Evolutionary conservation across 1,140 invertebrate species (phyloP), one percentile per base, ranked within the genome.

Genomic region (Drosophila nannoptera): DNA sequence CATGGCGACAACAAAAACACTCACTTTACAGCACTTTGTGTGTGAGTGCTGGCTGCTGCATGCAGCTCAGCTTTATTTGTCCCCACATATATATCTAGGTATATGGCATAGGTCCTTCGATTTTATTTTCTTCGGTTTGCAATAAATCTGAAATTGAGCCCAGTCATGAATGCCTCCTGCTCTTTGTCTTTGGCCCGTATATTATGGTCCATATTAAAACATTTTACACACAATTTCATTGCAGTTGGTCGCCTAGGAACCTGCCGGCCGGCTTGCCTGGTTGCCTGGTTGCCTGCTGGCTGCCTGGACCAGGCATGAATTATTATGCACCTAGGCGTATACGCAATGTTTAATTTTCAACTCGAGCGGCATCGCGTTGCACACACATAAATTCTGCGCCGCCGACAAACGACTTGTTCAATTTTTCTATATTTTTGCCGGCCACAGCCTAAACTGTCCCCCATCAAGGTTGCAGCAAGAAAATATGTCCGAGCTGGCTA

Each of bases 291-390:
- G 49, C 8, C 45, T 45, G 46, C 32, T 22, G 22, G 22, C 67
- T 38, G 67, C 61, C 64, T 58, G 74, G 63, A 77, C 58, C 35
- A 49, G 68, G 66, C 67, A 84, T 84, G 81, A 84, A 84, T 84
- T 84, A 84, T 84, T 86, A 86, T 86, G 82, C 82, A 87, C 82
- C 82, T 86, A 86, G 82, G 81, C 81, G 81, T 86, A 87, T 86
- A 86, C 81, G 81, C 81, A 86, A 86, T 86, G 82, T 86, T 87
- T 86, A 86, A 86, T 86, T 86, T 84, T 86, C 81, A 84, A 86
- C 77, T 84, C 77, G 66, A 75, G 45, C 73, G 52, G 31, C 60
- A 56, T 62, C 49, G 53, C 69, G 22, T 66, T 61, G 46, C 66
- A 50, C 63, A 71, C 81, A 87, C 81, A 87, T 86, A 84, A 84